Evolutionary conservation across 2,888 invertebrate species (phyloP), one percentile per base, ranked within the genome.

Genomic region (Tipula confusa): DNA sequence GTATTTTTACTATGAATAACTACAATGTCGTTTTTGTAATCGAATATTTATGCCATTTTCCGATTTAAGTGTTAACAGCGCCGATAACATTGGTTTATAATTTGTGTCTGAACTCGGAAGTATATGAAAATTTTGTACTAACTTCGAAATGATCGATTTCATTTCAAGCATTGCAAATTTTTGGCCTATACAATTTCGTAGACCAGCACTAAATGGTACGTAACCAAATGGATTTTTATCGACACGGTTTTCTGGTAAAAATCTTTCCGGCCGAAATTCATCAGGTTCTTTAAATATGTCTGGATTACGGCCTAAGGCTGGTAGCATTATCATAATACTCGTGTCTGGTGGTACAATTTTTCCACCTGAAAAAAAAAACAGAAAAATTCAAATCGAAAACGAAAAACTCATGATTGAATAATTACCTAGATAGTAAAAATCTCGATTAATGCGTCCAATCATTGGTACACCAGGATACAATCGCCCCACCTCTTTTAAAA

Each of bases 201-300:
- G 92, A 0, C 93, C 93, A 7, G 93, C 93, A 86, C 93, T 93
- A 84, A 93, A 93, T 0, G 92, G 91, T 1, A 93, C 86, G 88
- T 91, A 93, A 28, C 90, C 90, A 86, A 91, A 92, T 0, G 91
- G 90, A 83, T 90, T 91, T 0, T 87, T 88, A 29, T 87, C 87
- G 2, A 84, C 85, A 3, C 86, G 87, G n/a, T 88, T 87, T 83
- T 88, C 86, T 0, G 86, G 84, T 64, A 90, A 89, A 85, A 92
- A 93, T 29, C 93, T 89, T 84, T 92, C 92, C 0, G 93, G 93
- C n/a, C 29, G 83, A 82, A 88, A 88, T 1, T 86, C 86, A 43
- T 87, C 86, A 0, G 89, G 89, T 79, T 89, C 87, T 33, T 87
- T 86, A 18, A 88, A 89, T 3, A 83, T 84, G 1, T 87, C 86